phyloP scores from a whole-genome alignment of 2,888 invertebrate species.

The Drosophila prolongata region DNA sequence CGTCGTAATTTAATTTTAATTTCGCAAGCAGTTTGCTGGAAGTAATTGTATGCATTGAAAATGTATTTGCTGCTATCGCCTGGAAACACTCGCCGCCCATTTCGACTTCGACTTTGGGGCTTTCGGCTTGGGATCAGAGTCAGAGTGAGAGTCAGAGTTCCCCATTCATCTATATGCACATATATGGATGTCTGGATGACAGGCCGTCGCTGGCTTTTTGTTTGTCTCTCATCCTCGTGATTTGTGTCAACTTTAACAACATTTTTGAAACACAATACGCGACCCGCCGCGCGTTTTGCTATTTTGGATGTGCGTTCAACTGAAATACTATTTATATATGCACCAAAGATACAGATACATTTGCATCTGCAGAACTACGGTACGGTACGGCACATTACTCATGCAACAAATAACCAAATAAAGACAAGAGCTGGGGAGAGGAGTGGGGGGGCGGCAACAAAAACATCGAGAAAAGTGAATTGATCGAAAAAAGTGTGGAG shows the following conservation, averaged over 20 bases:
- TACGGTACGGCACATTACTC: slow-evolving; percentile 58
- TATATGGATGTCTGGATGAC: slow-evolving; percentile 23
- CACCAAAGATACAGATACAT: slow-evolving; percentile 63
- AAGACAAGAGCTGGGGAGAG: neutral
- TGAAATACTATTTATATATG: slow-evolving; percentile 80
- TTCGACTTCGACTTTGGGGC: slow-evolving; percentile 35
- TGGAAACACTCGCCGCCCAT: slow-evolving; percentile 61
- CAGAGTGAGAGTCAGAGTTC: slow-evolving; percentile 2
- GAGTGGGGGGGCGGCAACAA: slow-evolving; percentile 2
- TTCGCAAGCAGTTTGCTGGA: slow-evolving; percentile 77
- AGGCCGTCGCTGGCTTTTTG: slow-evolving; percentile 38
- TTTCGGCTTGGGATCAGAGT: slow-evolving; percentile 10
- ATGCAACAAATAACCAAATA: slow-evolving; percentile 61
- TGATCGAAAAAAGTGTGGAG: slow-evolving; percentile 18
- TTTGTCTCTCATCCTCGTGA: slow-evolving; percentile 21
- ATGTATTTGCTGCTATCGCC: slow-evolving; percentile 75
- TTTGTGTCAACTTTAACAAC: slow-evolving; percentile 71
- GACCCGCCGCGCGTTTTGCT: slow-evolving; percentile 45
- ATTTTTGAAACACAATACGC: slow-evolving; percentile 73
- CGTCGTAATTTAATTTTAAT: slow-evolving; percentile 76
- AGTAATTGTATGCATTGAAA: slow-evolving; percentile 79
- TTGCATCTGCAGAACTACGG: slow-evolving; percentile 57
- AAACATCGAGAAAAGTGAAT: slow-evolving; percentile 14
- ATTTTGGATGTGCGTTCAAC: slow-evolving; percentile 78
- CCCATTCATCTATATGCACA: slow-evolving; percentile 17